Evolutionary conservation across 1,140 invertebrate species (phyloP).

Genomic region (Idris sp.): DNA sequence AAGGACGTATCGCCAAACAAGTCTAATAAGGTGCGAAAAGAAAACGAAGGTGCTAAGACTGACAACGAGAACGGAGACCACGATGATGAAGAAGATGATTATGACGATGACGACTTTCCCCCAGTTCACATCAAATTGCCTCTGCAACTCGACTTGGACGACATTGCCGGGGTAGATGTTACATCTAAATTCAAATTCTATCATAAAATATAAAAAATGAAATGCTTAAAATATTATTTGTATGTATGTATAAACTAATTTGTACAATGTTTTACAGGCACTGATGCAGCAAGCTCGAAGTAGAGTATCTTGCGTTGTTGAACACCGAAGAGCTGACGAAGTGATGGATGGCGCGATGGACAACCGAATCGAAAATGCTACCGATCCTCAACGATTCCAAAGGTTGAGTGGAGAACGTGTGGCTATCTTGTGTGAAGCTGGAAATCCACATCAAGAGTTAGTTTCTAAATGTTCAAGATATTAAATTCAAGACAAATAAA

Average conservation of each 20-base stretch:
- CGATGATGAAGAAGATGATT: conserved; percentile 80
- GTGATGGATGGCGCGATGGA: conserved; percentile 83
- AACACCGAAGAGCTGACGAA: conserved; percentile 89
- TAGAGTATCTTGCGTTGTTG: conserved; percentile 92
- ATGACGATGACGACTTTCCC: conserved; percentile 79
- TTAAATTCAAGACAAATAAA: too few relatives aligned
- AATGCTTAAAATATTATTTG: too few relatives aligned
- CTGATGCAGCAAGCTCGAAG: conserved; percentile 75
- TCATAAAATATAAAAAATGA: too few relatives aligned
- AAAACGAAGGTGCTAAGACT: conserved; percentile 69
- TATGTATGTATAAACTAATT: too few relatives aligned
- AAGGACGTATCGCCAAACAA: conserved; percentile 75
- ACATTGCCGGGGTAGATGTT: conserved; percentile 84
- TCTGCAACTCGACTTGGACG: conserved; percentile 88
- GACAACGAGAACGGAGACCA: conserved; percentile 74
- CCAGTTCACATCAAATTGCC: conserved; percentile 87
- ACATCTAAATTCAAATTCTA: too few relatives aligned
- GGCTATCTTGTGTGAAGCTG: conserved; percentile 91
- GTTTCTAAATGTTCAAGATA: too few relatives aligned
- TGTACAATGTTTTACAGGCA: conserved; percentile 60
- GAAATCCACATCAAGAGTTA: conserved; percentile 82
- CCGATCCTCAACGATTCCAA: conserved; percentile 84
- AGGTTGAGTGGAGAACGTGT: conserved; percentile 89
- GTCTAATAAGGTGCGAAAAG: conserved; percentile 66
- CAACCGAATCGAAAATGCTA: conserved; percentile 80